phyloP scores from a whole-genome alignment of 1,140 invertebrate species.

The Panulirus ornatus region DNA sequence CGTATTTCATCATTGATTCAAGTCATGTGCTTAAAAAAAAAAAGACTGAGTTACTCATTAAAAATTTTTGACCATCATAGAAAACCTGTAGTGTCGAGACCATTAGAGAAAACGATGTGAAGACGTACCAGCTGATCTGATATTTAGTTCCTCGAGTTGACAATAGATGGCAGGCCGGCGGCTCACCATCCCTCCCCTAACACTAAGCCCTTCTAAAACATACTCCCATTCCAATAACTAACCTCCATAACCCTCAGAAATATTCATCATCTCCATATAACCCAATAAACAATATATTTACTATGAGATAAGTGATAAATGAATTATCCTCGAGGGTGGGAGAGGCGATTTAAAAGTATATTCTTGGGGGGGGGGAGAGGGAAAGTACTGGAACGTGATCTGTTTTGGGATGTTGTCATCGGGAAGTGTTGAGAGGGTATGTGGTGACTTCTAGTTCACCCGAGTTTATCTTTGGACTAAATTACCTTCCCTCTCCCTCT shows the following conservation, averaged over 20 bases:
- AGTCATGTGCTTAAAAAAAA: too few species aligned
- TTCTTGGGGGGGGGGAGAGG: too few species aligned
- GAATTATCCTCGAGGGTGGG: too few species aligned
- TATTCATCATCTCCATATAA: too few species aligned
- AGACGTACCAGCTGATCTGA: neutral
- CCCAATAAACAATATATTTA: too few species aligned
- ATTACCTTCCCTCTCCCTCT: neutral
- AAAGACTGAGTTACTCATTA: neutral
- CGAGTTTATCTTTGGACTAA: neutral
- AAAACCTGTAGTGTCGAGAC: neutral
- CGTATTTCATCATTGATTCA: too few species aligned
- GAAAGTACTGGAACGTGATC: neutral
- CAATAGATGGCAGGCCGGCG: neutral
- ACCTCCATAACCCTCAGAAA: too few species aligned
- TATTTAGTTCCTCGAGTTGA: neutral
- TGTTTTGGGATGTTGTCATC: slow-evolving; percentile 17
- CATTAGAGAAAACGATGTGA: neutral
- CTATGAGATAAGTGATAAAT: too few species aligned
- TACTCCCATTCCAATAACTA: neutral
- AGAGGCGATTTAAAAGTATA: too few species aligned
- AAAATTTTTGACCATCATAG: neutral
- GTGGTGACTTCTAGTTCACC: neutral
- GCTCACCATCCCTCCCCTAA: neutral
- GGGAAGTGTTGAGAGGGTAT: slow-evolving; percentile 4
- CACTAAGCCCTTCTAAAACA: neutral